Base-by-base conservation (phyloP, 2,113 vertebrate genomes). In the Cariama cristata region DNA sequence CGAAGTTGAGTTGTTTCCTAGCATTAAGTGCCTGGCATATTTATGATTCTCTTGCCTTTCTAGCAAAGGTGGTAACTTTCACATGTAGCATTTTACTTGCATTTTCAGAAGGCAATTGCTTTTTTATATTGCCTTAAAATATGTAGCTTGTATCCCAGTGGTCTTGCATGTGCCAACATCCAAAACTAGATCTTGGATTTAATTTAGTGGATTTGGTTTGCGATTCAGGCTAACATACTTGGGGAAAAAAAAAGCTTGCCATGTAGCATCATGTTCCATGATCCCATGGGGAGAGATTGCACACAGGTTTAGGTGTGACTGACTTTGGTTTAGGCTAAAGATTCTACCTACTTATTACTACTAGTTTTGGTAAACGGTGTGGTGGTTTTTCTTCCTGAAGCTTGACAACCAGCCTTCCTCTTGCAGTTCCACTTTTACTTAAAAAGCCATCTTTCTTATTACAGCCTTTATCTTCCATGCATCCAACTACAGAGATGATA, bases 1-100 rank as follows among this genome's bases (percentile, higher is more conserved):
- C 97, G 92, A 97, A 97, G 94, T 53, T 73, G 66, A 95, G 92
- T 96, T 97, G 96, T 92, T 98, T 94, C 79, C 64, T 56, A 88
- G 93, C 90, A 91, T 94, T 96, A 96, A 97, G 94, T 81, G 87
- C 86, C 83, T 86, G 94, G 91, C 86, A 88, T 95, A 95, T 98
- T 98, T 97, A 96, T 90, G 92, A 94, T 94, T 86, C 89, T 73
- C 92, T 84, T 93, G 81, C 81, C 80, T 97, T 97, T 91, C 84
- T 87, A 94, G 84, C 82, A 86, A 89, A 94, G 77, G 63, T 88
- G 62, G 58, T 60, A 88, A 52, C 84, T 95, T 95, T 62, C 45
- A 47, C 63, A 58, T 94, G 45, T 56, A 90, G 40, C 15, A 13
- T 76, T 82, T 64, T 56, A 33, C 56, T 94, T 87, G 33, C 33